Evolutionary conservation across 2,888 invertebrate species (phyloP), one percentile per base, ranked within the genome.

Genomic region (Cheilosia pagana): DNA sequence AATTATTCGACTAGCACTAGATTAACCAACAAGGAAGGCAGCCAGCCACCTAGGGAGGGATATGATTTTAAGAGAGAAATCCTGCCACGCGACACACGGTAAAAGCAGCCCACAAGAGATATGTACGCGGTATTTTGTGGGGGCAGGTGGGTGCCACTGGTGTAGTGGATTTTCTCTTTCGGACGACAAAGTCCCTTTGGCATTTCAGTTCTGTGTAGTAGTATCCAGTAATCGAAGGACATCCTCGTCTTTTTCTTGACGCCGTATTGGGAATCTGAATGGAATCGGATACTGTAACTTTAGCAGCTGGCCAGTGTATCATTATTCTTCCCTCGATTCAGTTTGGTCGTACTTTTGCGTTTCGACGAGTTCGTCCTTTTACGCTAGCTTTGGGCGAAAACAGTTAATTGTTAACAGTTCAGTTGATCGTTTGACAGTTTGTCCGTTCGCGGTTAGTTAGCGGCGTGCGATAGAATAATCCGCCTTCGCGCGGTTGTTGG

Each of bases 241-340:
- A 63, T 83, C 63, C 74, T 81, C 74, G 31, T 82, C 48, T 78
- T 82, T 68, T 72, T 57, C 39, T 67, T 60, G 55, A 45, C 43
- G 39, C 50, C 59, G 60, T 85, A 67, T 81, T 81, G 83, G 60
- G 65, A 81, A 67, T 68, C 31, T 82, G 77, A 78, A 71, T 78
- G 60, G 62, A 81, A 81, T 72, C 71, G 76, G 81, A 71, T 71
- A 82, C 67, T 67, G 85, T 81, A 71, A 71, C 81, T 81, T 76
- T n/a, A 57, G 65, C 59, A 39, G 75, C 79, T 50, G 65, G 79
- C 79, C 85, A 85, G 83, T 85, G 55, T 79, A 76, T 71, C 85
- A 81, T 76, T 76, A 79, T 79, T 85, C 85, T 65, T 81, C 75
- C 71, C 65, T 85, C 71, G 76, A 59, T 75, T 79, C 75, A 57